phyloP scores from a whole-genome alignment of 2,797 vertebrate genomes.

The Sebastes iracundus region DNA sequence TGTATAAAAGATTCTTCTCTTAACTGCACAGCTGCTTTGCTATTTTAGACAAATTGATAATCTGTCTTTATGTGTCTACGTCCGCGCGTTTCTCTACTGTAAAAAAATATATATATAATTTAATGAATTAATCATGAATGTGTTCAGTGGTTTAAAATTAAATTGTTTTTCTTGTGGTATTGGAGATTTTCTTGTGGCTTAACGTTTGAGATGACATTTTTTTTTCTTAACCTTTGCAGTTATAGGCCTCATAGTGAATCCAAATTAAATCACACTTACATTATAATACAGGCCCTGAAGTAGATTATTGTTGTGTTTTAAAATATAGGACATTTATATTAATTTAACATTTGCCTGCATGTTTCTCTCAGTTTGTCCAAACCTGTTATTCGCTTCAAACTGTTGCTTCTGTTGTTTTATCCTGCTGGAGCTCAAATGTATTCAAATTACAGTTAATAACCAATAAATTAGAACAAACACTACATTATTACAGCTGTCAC shows the following conservation, averaged over 20 bases:
- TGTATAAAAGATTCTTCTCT: neutral
- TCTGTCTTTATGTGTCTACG: neutral
- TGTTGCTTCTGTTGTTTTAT: neutral
- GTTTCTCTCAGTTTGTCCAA: neutral
- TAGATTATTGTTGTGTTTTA: neutral
- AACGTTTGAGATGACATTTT: neutral
- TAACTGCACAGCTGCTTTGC: neutral
- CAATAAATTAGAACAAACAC: neutral
- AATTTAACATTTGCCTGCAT: neutral
- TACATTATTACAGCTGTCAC: neutral
- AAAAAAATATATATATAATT: neutral
- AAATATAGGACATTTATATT: neutral
- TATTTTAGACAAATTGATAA: neutral
- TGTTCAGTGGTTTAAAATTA: neutral
- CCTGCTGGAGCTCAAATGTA: neutral
- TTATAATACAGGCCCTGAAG: constrained; percentile 1
- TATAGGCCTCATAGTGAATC: constrained; percentile 16
- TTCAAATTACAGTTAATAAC: neutral
- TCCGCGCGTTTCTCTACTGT: neutral
- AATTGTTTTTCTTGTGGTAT: neutral
- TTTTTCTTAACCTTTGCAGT: neutral
- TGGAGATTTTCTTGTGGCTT: neutral
- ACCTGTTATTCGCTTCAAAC: neutral
- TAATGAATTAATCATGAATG: neutral
- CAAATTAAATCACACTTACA: neutral